These are phyloP conservation scores for Hemicentrotus pulcherrimus DNA, from an alignment of 35 echinoderm and acorn worm genomes.

Conservation along the genomic window DNA sequence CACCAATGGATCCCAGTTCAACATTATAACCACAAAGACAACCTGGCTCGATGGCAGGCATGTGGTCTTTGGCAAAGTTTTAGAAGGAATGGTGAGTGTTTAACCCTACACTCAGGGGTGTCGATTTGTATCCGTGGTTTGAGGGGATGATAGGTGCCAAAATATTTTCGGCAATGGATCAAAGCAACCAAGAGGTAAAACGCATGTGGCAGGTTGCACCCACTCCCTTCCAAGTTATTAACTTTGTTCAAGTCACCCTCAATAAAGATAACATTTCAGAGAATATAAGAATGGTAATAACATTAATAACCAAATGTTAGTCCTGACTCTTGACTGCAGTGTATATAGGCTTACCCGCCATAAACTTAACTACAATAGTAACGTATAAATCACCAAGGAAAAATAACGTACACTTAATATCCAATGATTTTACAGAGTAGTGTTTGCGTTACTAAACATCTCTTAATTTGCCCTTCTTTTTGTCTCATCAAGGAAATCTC, in stretches of 20 bases:
- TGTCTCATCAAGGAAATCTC: no score
- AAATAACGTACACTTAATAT: neutral
- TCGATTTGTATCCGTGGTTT: neutral
- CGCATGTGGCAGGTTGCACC: no score
- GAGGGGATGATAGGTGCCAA: no score
- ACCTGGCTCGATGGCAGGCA: constrained; percentile 96
- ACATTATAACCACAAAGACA: constrained; percentile 83
- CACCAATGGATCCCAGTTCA: constrained; percentile 97
- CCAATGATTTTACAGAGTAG: no score
- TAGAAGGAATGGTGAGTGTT: constrained; percentile 97
- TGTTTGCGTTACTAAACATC: neutral
- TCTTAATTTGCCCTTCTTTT: no score
- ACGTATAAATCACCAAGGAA: neutral
- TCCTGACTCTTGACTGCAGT: neutral
- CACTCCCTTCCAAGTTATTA: no score
- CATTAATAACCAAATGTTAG: neutral
- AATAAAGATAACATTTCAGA: no score
- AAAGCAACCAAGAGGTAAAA: no score
- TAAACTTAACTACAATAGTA: no score
- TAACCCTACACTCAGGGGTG: neutral
- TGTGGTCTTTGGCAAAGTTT: constrained; percentile 95
- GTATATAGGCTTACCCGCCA: no score
- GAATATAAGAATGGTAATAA: neutral
- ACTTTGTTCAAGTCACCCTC: no score
- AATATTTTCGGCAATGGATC: no score